Conservation (phyloP, 2,113 vertebrate species). For the Pao palembangensis region DNA sequence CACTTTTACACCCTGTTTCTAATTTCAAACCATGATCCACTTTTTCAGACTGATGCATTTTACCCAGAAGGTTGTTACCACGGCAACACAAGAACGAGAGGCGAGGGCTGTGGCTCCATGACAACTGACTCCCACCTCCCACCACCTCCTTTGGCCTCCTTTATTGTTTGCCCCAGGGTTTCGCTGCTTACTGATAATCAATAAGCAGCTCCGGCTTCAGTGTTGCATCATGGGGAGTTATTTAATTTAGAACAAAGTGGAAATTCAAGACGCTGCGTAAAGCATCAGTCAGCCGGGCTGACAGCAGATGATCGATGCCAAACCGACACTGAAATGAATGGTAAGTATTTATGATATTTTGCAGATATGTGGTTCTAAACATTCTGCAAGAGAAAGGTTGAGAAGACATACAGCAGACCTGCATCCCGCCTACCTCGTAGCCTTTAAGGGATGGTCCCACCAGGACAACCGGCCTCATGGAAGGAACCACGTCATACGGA, state of each 20-base stretch:
- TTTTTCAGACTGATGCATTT: slow-evolving; percentile 66
- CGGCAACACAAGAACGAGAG: slow-evolving; percentile 62
- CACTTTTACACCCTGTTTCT: slow-evolving; percentile 55
- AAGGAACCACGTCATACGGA: slow-evolving; percentile 96
- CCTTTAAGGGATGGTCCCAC: slow-evolving; percentile 97
- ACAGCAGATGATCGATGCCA: background rate
- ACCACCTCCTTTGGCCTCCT: slow-evolving; percentile 32
- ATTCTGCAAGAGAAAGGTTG: too few relatives aligned
- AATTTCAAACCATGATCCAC: slow-evolving; percentile 72
- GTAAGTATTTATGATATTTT: too few relatives aligned
- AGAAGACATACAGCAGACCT: too few relatives aligned
- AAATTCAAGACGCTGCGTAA: background rate
- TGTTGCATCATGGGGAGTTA: background rate
- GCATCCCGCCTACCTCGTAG: slow-evolving; percentile 93
- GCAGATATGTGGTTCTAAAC: too few relatives aligned
- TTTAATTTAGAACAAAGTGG: background rate
- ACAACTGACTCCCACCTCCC: slow-evolving; percentile 56
- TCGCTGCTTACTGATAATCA: slow-evolving; percentile 24
- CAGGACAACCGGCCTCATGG: slow-evolving; percentile 96
- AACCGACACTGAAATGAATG: background rate
- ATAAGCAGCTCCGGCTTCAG: slow-evolving; percentile 12
- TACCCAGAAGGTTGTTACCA: slow-evolving; percentile 74
- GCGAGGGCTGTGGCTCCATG: slow-evolving; percentile 65
- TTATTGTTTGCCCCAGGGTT: slow-evolving; percentile 24
- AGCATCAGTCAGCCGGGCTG: background rate